Conservation (phyloP, 2,888 invertebrate genomes). For the Pheosia tremula region DNA sequence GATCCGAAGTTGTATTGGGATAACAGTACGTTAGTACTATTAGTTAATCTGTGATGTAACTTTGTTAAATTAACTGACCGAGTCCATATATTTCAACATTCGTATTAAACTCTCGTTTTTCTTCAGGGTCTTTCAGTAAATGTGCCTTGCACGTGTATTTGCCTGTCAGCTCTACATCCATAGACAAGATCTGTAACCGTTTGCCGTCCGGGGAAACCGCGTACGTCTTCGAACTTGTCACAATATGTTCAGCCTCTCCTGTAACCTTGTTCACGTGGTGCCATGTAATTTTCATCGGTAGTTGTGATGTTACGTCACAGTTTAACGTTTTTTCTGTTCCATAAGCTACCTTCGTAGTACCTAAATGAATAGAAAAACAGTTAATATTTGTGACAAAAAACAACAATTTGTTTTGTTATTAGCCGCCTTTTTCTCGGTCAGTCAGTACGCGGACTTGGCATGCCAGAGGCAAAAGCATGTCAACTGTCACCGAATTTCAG, state of each 20-base stretch:
- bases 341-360: slow-evolving; percentile 16
- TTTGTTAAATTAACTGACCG: slow-evolving; percentile 14
- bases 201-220: slow-evolving; percentile 20
- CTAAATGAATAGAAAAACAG: slow-evolving; percentile 12
- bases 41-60: neutral
- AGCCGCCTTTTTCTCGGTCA: no score
- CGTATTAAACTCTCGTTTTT: slow-evolving; percentile 18
- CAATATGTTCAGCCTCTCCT: slow-evolving; percentile 2
- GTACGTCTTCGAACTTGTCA: slow-evolving; percentile 25
- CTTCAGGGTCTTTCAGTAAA: slow-evolving; percentile 15
- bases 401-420: no score
- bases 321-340: slow-evolving; percentile 22
- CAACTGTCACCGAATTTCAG: no score
- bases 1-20: no score
- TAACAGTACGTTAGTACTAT: no score
- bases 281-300: slow-evolving; percentile 35
- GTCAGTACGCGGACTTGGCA: no score
- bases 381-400: neutral
- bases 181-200: slow-evolving; percentile 24
- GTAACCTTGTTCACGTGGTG: slow-evolving; percentile 13
- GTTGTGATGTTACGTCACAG: slow-evolving; percentile 30
- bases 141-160: slow-evolving; percentile 26
- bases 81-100: slow-evolving; percentile 24
- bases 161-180: slow-evolving; percentile 27
- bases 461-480: no score